Evolutionary conservation across 2,888 invertebrate species (phyloP), one percentile per base, ranked within the genome.

Genomic region (Coelopa pilipes): DNA sequence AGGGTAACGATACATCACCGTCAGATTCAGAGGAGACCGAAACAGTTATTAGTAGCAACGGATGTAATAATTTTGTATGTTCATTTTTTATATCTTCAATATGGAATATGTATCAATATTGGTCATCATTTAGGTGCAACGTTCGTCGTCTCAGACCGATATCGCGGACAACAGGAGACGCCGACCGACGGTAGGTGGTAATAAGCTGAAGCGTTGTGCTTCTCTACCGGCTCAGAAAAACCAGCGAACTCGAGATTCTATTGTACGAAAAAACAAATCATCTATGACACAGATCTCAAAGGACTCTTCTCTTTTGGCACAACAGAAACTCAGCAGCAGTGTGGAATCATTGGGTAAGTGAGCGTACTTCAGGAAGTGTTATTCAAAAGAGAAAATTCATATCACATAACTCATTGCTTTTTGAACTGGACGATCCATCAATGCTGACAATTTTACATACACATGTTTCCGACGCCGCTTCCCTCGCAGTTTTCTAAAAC

Each of bases 141-240:
- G 90, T 76, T 90, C 90, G 5, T 89, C 89, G 73, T 90, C 90
- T 0, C 89, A 90, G 78, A 88, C 88, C 77, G 90, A 90, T 81
- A 89, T 90, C n/a, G 86, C 88, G 15, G 88, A 87, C 72, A 87
- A 87, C 46, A 89, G 89, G 75, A 88, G 90, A 78, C 83, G 89
- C 47, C 82, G 84, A 10, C 81, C 82, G 19, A 69, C 80, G 47
- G 77, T 78, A 50, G 89, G 88, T 10, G 84, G 84, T 78, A 89
- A 88, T 24, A 90, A 89, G 81, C 81, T 90, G 12, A 90, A 90
- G 80, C 86, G 90, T 50, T 90, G 90, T 79, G 90, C 90, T 5
- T 90, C 90, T 3, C 83, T 90, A 62, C 90, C 90, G 4, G 89
- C 89, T 2, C 86, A 88, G 74, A 75, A 75, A 45, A 77, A 73